Base-by-base conservation (phyloP, 1,140 invertebrate genomes). In the Ooceraea biroi region DNA sequence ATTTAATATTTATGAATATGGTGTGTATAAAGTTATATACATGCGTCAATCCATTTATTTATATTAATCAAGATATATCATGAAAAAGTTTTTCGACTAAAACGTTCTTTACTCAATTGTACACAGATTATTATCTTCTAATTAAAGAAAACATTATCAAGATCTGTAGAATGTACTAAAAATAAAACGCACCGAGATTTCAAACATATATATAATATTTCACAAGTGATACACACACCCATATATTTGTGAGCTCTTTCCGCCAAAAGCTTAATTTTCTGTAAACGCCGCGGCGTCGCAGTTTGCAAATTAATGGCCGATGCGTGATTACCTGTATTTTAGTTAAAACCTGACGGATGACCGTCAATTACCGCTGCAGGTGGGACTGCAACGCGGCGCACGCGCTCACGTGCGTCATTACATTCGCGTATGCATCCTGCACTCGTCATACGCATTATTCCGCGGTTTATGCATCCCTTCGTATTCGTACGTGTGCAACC, bases 391-490 rank as follows among this genome's bases (percentile, higher is more conserved):
- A 58, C 74, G 5, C 22, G 17, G 44, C 30, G 57, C 86, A 90
- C 83, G 85, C 86, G 84, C 69, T 82, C 87, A 77, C 88, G 72
- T 83, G 83, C 61, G 66, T 50, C 73, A 77, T 87, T 89, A 84
- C n/a, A n/a, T n/a, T n/a, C 36, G 36, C 83, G 72, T 30, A 63
- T 73, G 83, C 89, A 80, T 80, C 72, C 78, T 89, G 76, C 68
- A 82, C 83, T 91, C 92, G 85, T 92, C 91, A 91, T 85, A 90
- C 83, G 89, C 86, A 92, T 92, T 91, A 93, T 90, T 88, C 83
- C 88, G 82, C 88, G 88, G 87, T 91, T 91, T 89, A 88, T 85
- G 86, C 71, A 83, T 30, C 30, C 44, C 50, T 10, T 46, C 48
- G 36, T 14, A 17, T 41, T 65, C 27, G 19, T 66, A n/a, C n/a